Evolutionary conservation across 2,888 invertebrate genomes (phyloP), one percentile per base, ranked within the genome.

Genomic region (Adela reaumurella): DNA sequence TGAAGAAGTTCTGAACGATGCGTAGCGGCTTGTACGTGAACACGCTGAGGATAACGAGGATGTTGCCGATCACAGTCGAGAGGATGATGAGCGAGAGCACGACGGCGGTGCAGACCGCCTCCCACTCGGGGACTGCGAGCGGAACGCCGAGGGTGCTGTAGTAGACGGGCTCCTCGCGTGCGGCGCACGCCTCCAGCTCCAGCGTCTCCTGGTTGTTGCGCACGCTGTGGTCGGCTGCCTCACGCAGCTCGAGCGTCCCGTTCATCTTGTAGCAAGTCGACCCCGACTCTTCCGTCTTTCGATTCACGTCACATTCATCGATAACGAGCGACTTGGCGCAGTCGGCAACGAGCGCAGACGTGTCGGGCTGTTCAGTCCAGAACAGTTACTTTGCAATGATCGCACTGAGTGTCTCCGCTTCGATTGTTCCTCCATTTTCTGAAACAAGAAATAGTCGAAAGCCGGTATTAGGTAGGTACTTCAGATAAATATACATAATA

Each of bases 1-100:
- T 93, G 74, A 97, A 96, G 74, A 96, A 97, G 72, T 97, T 97
- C 67, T 96, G 97, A 24, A 94, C 95, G 58, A 93, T 94, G 54
- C 94, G 82, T 47, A 96, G 77, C 1, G 96, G 95, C 62, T 92
- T 89, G 72, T 97, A 94, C 1, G 93, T 96, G 74, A 97, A 96
- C n/a, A 97, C 95, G 62, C 94, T 93, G 42, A 96, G 82, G 57
- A 97, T 95, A 49, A 97, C 97, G 55, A 97, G 79, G 51, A 92
- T 88, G 72, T 97, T 97, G 48, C 97, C 97, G 49, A 95, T 84
- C 51, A 96, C 88, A 19, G 96, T 96, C 54, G 92, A 83, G 44
- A 95, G 81, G 54, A 94, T 94, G 60, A 97, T 90, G 56, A 94
- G 82, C 45, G 90, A 86, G 19, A 96, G 83, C 2, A 89, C 84